Conservation (phyloP, 2,797 vertebrate species). For the Notoglanidium macrostoma region DNA sequence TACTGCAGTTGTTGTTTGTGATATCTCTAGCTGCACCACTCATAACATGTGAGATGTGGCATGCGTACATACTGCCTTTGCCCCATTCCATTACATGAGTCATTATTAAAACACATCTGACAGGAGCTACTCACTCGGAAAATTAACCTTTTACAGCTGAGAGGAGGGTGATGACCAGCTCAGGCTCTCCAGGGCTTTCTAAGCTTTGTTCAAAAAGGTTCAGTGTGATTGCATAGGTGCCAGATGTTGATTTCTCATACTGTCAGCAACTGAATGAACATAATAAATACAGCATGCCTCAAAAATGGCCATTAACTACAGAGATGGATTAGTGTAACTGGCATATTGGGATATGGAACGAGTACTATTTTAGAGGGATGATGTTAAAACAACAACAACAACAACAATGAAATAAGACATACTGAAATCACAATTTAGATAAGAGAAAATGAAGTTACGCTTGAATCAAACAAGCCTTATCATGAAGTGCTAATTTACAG, state of each 20-base stretch:
- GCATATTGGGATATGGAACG: not conserved
- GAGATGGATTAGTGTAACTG: not conserved
- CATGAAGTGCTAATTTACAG: not conserved
- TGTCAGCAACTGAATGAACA: conserved; percentile 40
- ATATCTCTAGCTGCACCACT: conserved; percentile 33
- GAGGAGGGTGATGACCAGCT: conserved; percentile 33
- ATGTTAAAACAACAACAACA: not conserved
- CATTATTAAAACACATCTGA: conserved; percentile 66
- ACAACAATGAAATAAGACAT: not conserved
- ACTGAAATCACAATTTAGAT: not conserved
- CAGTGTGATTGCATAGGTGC: conserved; percentile 58
- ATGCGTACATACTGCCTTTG: conserved; percentile 43
- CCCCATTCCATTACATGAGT: conserved; percentile 49
- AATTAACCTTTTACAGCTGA: conserved; percentile 67
- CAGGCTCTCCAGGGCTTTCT: conserved; percentile 28
- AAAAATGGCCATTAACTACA: conserved; percentile 14
- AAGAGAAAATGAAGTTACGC: conserved; percentile 2
- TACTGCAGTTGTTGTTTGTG: conserved; percentile 43
- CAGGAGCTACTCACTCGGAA: conserved; percentile 70
- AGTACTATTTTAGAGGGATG: not conserved
- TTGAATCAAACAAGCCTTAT: not conserved
- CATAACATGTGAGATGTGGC: conserved; percentile 35
- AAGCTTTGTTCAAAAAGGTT: conserved; percentile 46
- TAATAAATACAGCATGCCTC: conserved; percentile 18
- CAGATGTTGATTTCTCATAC: conserved; percentile 57